Percentiles rank a stretch among this genome's conserved stretches.
These are phyloP conservation scores for Tokudaia muenninki DNA, from an alignment of 2,797 vertebrate genomes.

Conservation along the genomic window DNA sequence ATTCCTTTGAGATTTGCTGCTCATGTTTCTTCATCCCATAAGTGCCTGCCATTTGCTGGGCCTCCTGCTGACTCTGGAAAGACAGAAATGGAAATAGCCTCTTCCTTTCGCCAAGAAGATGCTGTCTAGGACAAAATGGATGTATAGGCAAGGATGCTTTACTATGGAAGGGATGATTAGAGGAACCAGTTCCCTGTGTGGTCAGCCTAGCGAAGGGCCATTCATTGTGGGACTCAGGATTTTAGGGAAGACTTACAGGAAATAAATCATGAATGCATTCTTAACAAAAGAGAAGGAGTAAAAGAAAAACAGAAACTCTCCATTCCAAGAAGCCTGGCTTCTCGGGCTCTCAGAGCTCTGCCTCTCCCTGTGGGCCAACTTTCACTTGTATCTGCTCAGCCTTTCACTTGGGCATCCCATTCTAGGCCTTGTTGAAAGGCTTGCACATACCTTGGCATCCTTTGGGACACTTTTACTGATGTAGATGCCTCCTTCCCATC, in stretches of 20 bases:
- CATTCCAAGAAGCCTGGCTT: not conserved
- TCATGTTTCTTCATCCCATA: not conserved
- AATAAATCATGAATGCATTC: not conserved
- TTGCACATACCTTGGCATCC: not conserved
- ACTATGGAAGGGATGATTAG: not conserved
- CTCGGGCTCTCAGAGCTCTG: no score
- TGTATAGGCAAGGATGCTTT: fast-evolving
- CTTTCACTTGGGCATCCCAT: not conserved
- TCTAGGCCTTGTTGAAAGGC: not conserved
- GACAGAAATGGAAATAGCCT: not conserved
- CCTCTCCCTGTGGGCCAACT: not conserved
- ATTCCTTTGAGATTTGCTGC: not conserved
- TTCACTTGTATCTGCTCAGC: not conserved
- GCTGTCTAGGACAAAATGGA: fast-evolving
- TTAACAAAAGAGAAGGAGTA: not conserved
- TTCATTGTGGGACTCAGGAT: not conserved
- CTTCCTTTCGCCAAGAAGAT: not conserved
- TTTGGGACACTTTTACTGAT: not conserved
- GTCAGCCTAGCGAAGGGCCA: fast-evolving
- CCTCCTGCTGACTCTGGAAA: not conserved
- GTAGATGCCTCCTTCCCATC: not conserved
- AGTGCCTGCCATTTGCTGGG: not conserved
- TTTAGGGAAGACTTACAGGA: not conserved
- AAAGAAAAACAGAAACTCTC: not conserved
- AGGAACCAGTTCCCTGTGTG: fast-evolving